Base-by-base conservation (phyloP, 2,888 invertebrate species). In the Melipona beecheii region DNA sequence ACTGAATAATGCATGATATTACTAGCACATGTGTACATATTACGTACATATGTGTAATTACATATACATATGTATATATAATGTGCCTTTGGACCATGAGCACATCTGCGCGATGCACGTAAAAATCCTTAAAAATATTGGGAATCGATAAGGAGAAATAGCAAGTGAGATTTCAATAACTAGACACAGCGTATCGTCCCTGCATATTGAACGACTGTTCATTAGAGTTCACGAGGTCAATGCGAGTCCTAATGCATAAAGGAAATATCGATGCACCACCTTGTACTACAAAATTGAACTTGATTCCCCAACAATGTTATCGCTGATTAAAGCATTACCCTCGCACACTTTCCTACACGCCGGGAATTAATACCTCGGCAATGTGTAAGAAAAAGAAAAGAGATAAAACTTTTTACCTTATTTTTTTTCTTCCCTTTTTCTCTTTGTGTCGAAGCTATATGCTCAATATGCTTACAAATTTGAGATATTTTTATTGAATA, bases 161-260 rank as follows among this genome's bases (percentile, higher is more conserved):
- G 36, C 6, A 21, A 62, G 24, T 62, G 56, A 36, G 68, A 83
- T 79, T 77, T 71, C 52, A 27, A 79, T 65, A 66, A 75, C 62
- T 24, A 54, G 24, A 64, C 19, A 52, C 49, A 58, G 31, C 31
- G 36, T 21, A n/a, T 50, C n/a, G 31, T 17, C 62, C 11, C 50
- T 36, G n/a, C 11, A 62, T 62, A 66, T 69, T 58, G 62, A 31
- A 49, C 36, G 56, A 60, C 60, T 65, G n/a, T 68, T 78, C 49
- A 27, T 17, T 54, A 62, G 36, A 76, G 85, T 85, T 85, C 81
- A 81, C 65, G 50, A 49, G 76, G 86, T 86, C 85, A 78, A 77
- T 74, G 76, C 31, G 73, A 84, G 54, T 73, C 56, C 21, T 36
- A 75, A 49, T 60, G 62, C 80, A 36, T 84, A 75, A 76, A 58